phyloP scores from a whole-genome alignment of 2,888 invertebrate species.

The Sarcophaga variegata region DNA sequence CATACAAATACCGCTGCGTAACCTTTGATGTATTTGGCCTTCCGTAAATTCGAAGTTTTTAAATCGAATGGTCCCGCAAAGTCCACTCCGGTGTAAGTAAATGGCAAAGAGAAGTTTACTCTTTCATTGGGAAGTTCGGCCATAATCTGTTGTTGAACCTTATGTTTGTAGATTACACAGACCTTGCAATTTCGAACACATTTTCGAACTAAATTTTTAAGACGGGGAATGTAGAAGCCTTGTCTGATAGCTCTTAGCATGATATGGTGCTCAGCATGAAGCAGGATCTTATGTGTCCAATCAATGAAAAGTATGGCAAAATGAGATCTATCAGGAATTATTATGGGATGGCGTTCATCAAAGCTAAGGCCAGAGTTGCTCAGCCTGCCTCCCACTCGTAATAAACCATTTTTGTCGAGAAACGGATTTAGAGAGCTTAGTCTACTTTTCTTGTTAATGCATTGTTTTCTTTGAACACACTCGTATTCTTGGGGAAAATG shows the following conservation, averaged over 20 bases:
- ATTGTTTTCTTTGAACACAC: neutral
- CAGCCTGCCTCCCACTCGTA: conserved; percentile 41
- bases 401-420: conserved; percentile 32
- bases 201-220: conserved; percentile 37
- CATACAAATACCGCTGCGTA: conserved; percentile 54
- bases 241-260: conserved; percentile 39
- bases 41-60: neutral
- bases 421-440: conserved; percentile 43
- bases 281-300: conserved; percentile 31
- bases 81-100: neutral
- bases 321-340: conserved; percentile 38
- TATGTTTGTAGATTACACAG: conserved; percentile 56
- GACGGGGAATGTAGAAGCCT: conserved; percentile 37
- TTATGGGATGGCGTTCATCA: conserved; percentile 48
- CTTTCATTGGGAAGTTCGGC: neutral
- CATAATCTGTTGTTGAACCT: conserved; percentile 54
- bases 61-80: neutral
- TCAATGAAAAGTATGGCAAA: conserved; percentile 34
- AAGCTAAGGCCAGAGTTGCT: conserved; percentile 28
- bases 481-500: neutral
- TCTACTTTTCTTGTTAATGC: neutral
- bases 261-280: conserved; percentile 52
- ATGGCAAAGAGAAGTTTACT: neutral
- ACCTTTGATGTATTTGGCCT: neutral
- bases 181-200: conserved; percentile 50